Evolutionary conservation across 2,888 invertebrate species (phyloP).

Genomic region (Temnothorax unifasciatus): DNA sequence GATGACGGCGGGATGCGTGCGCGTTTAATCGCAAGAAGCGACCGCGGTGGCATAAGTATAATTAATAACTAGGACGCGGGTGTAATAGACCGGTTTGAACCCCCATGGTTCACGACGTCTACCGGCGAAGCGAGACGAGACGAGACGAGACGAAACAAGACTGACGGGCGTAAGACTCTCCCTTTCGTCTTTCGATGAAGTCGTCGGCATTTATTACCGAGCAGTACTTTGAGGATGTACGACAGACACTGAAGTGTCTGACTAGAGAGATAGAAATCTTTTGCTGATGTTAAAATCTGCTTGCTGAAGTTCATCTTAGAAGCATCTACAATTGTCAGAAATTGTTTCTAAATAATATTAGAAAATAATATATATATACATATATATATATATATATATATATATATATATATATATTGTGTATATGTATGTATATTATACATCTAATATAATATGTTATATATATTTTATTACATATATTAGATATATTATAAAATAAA

Average conservation of each 20-base stretch:
- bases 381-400: not conserved
- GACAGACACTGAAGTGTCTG: not conserved
- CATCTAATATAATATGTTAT: not conserved
- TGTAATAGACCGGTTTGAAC: slow-evolving; percentile 51
- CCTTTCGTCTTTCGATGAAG: slow-evolving; percentile 44
- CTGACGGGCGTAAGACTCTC: slow-evolving; percentile 6
- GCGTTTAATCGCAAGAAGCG: slow-evolving; percentile 61
- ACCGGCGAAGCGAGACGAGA: slow-evolving; percentile 7
- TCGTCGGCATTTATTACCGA: slow-evolving; percentile 11
- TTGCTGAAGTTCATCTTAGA: not conserved
- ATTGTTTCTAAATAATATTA: not conserved
- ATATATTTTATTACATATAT: no score
- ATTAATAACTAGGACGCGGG: slow-evolving; percentile 66
- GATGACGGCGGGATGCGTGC: slow-evolving; percentile 55
- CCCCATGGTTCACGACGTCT: slow-evolving; percentile 24
- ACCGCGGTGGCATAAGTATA: slow-evolving; percentile 61
- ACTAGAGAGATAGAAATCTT: not conserved
- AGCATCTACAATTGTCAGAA: not conserved
- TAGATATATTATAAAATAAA: no score
- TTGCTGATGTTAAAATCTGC: not conserved
- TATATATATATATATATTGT: not conserved
- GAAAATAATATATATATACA: not conserved
- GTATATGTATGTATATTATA: not conserved
- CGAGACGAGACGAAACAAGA: slow-evolving; percentile 8
- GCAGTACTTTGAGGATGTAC: not conserved